phyloP scores from a whole-genome alignment of 2,888 invertebrate genomes.

The Branchipolynoe longqiensis region DNA sequence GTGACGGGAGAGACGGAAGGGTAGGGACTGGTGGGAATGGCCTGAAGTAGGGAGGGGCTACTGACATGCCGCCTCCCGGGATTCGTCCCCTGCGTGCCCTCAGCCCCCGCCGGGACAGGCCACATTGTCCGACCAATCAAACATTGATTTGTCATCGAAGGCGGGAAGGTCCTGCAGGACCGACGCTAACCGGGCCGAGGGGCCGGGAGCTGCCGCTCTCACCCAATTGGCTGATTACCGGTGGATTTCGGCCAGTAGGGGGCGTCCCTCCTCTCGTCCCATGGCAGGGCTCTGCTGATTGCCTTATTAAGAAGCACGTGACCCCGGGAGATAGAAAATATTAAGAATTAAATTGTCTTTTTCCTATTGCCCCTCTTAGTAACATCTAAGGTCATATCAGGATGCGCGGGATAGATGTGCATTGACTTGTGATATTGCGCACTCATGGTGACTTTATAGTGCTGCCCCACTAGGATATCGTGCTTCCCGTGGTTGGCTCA shows the following conservation, averaged over 20 bases:
- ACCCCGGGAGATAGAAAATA: too few species aligned
- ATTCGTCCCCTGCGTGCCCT: neutral
- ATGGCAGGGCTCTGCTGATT: constrained; percentile 13
- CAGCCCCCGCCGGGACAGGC: constrained; percentile 6
- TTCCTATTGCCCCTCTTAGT: too few species aligned
- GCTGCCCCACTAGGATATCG: too few species aligned
- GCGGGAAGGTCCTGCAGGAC: constrained; percentile 17
- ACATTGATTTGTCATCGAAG: constrained; percentile 37
- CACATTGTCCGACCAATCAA: constrained; percentile 39
- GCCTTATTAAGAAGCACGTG: constrained; percentile 26
- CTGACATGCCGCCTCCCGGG: too few species aligned
- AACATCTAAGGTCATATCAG: too few species aligned
- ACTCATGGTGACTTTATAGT: too few species aligned
- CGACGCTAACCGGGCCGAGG: neutral
- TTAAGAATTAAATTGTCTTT: too few species aligned
- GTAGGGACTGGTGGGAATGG: neutral
- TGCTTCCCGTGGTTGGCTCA: too few species aligned
- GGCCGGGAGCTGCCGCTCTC: constrained; percentile 7
- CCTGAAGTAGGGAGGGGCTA: neutral
- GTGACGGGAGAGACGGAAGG: neutral
- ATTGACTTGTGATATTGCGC: too few species aligned
- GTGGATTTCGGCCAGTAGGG: neutral
- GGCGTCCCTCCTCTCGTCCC: too few species aligned
- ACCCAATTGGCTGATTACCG: constrained; percentile 42
- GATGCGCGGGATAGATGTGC: too few species aligned